Conservation (phyloP, 2,113 vertebrate genomes). For the Pedionomus torquatus region DNA sequence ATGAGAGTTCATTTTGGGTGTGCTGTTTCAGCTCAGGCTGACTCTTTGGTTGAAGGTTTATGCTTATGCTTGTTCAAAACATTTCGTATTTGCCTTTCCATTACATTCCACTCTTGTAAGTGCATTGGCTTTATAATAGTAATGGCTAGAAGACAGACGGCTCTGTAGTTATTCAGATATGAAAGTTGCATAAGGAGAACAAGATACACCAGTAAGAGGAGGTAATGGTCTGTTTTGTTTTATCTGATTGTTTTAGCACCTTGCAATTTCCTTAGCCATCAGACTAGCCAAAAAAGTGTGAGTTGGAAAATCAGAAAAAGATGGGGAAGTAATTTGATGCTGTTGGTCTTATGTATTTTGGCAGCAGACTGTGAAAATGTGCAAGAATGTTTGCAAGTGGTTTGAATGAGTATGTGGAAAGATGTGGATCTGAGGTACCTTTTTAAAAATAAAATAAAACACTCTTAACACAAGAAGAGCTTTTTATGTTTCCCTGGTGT, state of each 20-base stretch:
- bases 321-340: conserved; percentile 21
- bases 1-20: not conserved
- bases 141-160: not conserved
- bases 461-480: not conserved
- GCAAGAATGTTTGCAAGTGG: conserved; percentile 31
- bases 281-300: not conserved
- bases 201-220: conserved; percentile 26
- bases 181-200: not conserved
- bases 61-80: not conserved
- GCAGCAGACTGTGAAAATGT: conserved; percentile 38
- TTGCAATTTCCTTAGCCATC: conserved; percentile 48
- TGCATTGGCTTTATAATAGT: not conserved
- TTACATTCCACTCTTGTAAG: not conserved
- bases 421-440: not conserved
- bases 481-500: conserved; percentile 47
- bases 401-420: conserved; percentile 18
- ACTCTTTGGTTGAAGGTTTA: not conserved
- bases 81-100: not conserved
- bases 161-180: conserved; percentile 29
- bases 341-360: conserved; percentile 20
- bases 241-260: conserved; percentile 42
- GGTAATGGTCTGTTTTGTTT: conserved; percentile 56
- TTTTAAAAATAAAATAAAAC: conserved; percentile 44
- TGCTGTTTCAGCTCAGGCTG: not conserved
- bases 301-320: conserved; percentile 33